A percentile compares a stretch with the other conserved stretches of the same genome.
These are phyloP conservation scores for Macheiramphus alcinus DNA, from an alignment of 2,113 vertebrate genomes.

Conservation along the genomic window DNA sequence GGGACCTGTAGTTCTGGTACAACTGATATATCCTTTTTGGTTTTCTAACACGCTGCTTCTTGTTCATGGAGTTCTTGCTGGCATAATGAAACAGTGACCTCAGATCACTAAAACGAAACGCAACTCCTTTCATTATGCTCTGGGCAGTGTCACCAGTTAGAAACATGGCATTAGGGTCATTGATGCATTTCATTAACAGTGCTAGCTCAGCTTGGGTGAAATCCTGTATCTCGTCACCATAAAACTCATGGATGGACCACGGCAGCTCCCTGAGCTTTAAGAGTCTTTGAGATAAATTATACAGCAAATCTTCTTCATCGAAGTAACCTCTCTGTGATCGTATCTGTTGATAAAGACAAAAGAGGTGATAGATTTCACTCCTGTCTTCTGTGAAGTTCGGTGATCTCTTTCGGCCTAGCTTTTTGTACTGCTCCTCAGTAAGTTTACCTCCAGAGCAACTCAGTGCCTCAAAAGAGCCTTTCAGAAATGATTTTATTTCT, in stretches of 20 bases:
- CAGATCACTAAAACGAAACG: constrained; percentile 82
- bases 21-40: constrained; percentile 79
- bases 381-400: constrained; percentile 80
- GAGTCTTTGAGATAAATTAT: constrained; percentile 74
- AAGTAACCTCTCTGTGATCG: constrained; percentile 77
- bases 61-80: constrained; percentile 60
- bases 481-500: constrained; percentile 83
- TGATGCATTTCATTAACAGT: constrained; percentile 77
- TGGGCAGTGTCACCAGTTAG: constrained; percentile 83
- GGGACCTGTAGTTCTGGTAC: constrained; percentile 83
- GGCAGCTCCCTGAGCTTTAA: constrained; percentile 69
- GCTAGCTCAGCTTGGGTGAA: constrained; percentile 81
- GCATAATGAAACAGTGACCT: constrained; percentile 79
- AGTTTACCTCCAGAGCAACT: constrained; percentile 69
- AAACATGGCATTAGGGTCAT: constrained; percentile 83
- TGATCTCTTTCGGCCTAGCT: constrained; percentile 76
- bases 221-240: constrained; percentile 83
- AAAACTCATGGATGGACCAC: constrained; percentile 82
- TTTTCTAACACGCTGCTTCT: constrained; percentile 72
- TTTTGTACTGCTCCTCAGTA: constrained; percentile 76
- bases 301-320: constrained; percentile 80
- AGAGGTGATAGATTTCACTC: constrained; percentile 78
- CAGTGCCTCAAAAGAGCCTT: constrained; percentile 82
- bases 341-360: constrained; percentile 77
- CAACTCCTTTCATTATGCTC: constrained; percentile 83